These are phyloP conservation scores for Thyatira batis DNA, from an alignment of 2,888 invertebrate species.

Conservation along the genomic window DNA sequence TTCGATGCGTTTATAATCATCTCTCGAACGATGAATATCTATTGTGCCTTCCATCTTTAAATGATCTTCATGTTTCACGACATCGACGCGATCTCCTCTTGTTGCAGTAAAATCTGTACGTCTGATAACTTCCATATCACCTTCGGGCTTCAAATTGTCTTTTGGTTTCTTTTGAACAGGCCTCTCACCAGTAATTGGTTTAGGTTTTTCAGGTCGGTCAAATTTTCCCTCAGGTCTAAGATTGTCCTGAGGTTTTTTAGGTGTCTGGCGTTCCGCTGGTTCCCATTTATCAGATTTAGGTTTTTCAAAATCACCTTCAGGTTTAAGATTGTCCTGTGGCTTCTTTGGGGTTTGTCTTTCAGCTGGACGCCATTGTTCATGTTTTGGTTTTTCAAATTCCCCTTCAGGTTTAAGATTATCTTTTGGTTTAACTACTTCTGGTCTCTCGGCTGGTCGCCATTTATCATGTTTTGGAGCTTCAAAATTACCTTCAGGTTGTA, in stretches of 20 bases:
- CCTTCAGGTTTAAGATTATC: conserved; percentile 83
- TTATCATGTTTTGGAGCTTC: conserved; percentile 66
- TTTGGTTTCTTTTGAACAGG: conserved; percentile 62
- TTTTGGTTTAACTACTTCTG: conserved; percentile 41
- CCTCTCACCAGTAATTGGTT: conserved; percentile 59
- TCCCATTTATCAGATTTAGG: conserved; percentile 59
- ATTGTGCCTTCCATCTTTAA: conserved; percentile 86
- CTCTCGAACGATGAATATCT: conserved; percentile 75
- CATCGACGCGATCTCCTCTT: conserved; percentile 83
- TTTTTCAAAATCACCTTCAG: conserved; percentile 68
- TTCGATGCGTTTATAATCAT: conserved; percentile 81
- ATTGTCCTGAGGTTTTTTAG: conserved; percentile 61
- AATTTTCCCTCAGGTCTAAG: conserved; percentile 82
- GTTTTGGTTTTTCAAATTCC: conserved; percentile 62
- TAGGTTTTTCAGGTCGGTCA: conserved; percentile 65
- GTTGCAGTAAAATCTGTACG: conserved; percentile 73
- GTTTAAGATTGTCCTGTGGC: too few species aligned
- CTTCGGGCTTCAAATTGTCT: conserved; percentile 85
- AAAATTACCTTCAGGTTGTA: conserved; percentile 79
- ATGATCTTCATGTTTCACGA: conserved; percentile 85
- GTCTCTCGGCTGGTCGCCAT: conserved; percentile 72
- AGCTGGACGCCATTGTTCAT: conserved; percentile 54
- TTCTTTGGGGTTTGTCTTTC: conserved; percentile 47
- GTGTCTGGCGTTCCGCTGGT: conserved; percentile 62
- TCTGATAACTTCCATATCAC: conserved; percentile 75